phyloP scores from a whole-genome alignment of 2,888 invertebrate genomes.

The Drosophila cognata region DNA sequence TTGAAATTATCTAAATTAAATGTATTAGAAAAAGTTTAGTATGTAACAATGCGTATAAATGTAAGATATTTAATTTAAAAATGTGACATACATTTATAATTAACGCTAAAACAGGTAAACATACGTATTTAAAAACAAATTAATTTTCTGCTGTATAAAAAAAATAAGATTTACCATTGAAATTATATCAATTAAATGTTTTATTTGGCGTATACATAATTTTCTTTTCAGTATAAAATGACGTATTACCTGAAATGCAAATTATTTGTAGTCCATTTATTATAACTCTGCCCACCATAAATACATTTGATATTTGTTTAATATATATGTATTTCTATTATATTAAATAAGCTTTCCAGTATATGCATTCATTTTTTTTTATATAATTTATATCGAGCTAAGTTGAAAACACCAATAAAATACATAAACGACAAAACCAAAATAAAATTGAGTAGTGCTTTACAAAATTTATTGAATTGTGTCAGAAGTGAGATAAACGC shows the following conservation, averaged over 20 bases:
- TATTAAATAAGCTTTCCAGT: constrained; percentile 23
- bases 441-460: constrained; percentile 11
- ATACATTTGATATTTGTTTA: constrained; percentile 48
- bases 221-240: constrained; percentile 11
- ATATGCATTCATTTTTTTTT: constrained; percentile 15
- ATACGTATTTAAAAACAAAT: constrained; percentile 20
- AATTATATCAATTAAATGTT: not conserved
- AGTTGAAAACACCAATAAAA: constrained; percentile 31
- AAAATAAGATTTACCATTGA: not conserved
- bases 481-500: constrained; percentile 28
- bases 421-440: not conserved
- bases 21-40: constrained; percentile 79
- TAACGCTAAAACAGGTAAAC: constrained; percentile 35
- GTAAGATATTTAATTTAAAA: constrained; percentile 63
- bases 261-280: constrained; percentile 41
- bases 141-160: constrained; percentile 50
- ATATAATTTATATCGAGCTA: constrained; percentile 8
- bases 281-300: constrained; percentile 53
- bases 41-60: constrained; percentile 60
- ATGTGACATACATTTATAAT: constrained; percentile 34
- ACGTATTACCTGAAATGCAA: constrained; percentile 40
- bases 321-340: constrained; percentile 35
- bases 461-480: constrained; percentile 21
- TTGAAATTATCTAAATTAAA: constrained; percentile 59
- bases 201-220: not conserved